Conservation (phyloP, 2,888 invertebrate genomes). For the Arenicola marina region DNA sequence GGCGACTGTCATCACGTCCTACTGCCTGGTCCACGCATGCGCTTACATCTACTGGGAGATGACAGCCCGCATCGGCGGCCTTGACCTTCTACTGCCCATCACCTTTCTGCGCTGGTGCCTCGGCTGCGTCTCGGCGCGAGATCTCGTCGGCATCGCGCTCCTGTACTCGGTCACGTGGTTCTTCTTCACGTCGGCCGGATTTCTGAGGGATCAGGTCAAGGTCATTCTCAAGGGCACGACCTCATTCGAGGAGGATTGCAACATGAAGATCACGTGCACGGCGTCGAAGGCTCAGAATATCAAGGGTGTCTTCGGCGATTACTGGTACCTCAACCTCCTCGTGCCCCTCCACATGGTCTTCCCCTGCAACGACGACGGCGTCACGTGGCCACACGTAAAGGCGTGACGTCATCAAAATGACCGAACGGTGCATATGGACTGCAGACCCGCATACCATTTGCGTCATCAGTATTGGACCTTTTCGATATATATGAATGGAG, state of each 20-base stretch:
- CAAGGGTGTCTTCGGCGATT: conserved; percentile 43
- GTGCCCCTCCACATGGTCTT: conserved; percentile 44
- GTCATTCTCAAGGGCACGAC: conserved; percentile 42
- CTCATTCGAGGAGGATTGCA: conserved; percentile 45
- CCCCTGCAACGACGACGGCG: conserved; percentile 43
- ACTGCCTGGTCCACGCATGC: conserved; percentile 32
- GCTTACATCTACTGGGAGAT: conserved; percentile 20
- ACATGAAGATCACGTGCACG: conserved; percentile 39
- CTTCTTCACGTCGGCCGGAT: conserved; percentile 35
- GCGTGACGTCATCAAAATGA: too few species aligned
- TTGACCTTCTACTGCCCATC: conserved; percentile 43
- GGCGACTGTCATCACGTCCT: conserved; percentile 38
- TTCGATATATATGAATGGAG: too few species aligned
- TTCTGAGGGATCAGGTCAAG: conserved; percentile 36
- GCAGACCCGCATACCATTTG: too few species aligned
- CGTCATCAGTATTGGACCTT: too few species aligned
- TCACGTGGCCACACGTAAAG: conserved; percentile 38
- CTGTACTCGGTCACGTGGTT: conserved; percentile 42
- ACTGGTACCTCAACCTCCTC: conserved; percentile 45
- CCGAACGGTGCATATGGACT: too few species aligned
- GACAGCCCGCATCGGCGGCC: conserved; percentile 23
- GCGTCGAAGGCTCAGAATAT: conserved; percentile 35
- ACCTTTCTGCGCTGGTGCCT: conserved; percentile 37
- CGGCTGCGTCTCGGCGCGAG: conserved; percentile 31
- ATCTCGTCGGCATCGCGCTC: conserved; percentile 35